A percentile compares a stretch with the other conserved stretches of the same genome.
These are phyloP conservation scores for Pediacus dermestoides DNA, from an alignment of 2,888 invertebrate species.

Conservation along the genomic window DNA sequence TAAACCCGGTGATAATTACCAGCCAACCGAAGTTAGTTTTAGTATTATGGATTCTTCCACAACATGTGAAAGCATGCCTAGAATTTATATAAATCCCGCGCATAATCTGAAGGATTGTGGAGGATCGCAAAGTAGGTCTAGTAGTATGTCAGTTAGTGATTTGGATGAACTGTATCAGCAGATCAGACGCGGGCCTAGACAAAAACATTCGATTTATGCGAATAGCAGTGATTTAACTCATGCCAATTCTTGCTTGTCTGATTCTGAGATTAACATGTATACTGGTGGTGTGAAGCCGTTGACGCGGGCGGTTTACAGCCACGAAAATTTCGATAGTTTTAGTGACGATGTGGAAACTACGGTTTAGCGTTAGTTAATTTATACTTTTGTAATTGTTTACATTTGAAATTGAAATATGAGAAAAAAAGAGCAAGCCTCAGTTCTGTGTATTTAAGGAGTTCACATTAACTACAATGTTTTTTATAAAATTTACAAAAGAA, in stretches of 20 bases:
- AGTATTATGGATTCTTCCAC: conserved; percentile 39
- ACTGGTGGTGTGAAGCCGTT: conserved; percentile 31
- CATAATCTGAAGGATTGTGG: conserved; percentile 45
- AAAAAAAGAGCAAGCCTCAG: too few relatives aligned
- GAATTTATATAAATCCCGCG: conserved; percentile 52
- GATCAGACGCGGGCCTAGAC: conserved; percentile 52
- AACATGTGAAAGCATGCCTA: conserved; percentile 26
- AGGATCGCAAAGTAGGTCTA: conserved; percentile 57
- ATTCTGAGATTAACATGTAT: conserved; percentile 43
- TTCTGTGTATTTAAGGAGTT: too few relatives aligned
- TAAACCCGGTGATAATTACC: conserved; percentile 12
- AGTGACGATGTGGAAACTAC: conserved; percentile 40
- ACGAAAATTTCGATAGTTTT: conserved; percentile 25
- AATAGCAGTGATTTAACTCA: conserved; percentile 18
- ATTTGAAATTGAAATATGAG: too few relatives aligned
- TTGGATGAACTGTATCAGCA: conserved; percentile 70
- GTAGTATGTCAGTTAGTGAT: conserved; percentile 57
- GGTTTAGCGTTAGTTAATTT: conserved; percentile 1
- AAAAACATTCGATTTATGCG: conserved; percentile 35
- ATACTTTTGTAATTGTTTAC: neutral
- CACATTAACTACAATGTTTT: too few relatives aligned
- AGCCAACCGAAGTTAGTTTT: conserved; percentile 27
- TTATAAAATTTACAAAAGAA: too few relatives aligned
- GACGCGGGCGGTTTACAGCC: conserved; percentile 26
- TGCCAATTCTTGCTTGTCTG: conserved; percentile 41